Evolutionary conservation across 2,888 invertebrate genomes (phyloP).

Genomic region (Liposcelis brunnea): DNA sequence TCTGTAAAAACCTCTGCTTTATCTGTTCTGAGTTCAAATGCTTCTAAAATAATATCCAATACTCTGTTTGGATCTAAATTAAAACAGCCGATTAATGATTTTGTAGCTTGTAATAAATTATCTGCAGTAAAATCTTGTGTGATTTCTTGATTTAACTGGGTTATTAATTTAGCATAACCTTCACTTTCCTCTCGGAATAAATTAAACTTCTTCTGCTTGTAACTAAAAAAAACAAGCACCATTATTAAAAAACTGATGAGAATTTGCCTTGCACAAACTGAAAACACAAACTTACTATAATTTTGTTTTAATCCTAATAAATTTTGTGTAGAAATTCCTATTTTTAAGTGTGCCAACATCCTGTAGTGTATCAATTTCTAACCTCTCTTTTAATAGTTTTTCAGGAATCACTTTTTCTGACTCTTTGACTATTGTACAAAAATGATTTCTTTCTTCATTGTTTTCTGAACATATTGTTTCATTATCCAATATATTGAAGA

Average conservation of each 20-base stretch:
- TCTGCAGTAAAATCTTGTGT: slow-evolving; percentile 41
- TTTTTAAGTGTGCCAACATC: slow-evolving; percentile 81
- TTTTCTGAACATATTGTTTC: slow-evolving; percentile 52
- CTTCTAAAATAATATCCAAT: slow-evolving; percentile 87
- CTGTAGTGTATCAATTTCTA: slow-evolving; percentile 86
- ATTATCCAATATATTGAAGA: slow-evolving; percentile 67
- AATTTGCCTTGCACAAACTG: background rate
- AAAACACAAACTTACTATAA: slow-evolving; percentile 65
- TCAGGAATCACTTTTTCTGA: slow-evolving; percentile 69
- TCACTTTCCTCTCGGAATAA: slow-evolving; percentile 97
- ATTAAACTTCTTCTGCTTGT: slow-evolving; percentile 98
- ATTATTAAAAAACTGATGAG: background rate
- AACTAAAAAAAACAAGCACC: slow-evolving; percentile 49
- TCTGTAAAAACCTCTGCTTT: slow-evolving; percentile 65
- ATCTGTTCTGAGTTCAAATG: slow-evolving; percentile 77
- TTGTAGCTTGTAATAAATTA: slow-evolving; percentile 69
- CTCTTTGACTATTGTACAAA: slow-evolving; percentile 61
- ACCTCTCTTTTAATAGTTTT: slow-evolving; percentile 71
- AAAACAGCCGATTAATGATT: slow-evolving; percentile 93
- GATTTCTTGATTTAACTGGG: slow-evolving; percentile 78
- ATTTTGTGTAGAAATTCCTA: slow-evolving; percentile 80
- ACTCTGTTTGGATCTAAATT: slow-evolving; percentile 98
- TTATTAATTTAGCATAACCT: slow-evolving; percentile 91
- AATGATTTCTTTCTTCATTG: slow-evolving; percentile 52
- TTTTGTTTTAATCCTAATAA: slow-evolving; percentile 95